A percentile compares a stretch with the other conserved stretches of the same genome.
Conservation (phyloP, 2,888 invertebrate species). For the Meghimatium bilineatum region DNA sequence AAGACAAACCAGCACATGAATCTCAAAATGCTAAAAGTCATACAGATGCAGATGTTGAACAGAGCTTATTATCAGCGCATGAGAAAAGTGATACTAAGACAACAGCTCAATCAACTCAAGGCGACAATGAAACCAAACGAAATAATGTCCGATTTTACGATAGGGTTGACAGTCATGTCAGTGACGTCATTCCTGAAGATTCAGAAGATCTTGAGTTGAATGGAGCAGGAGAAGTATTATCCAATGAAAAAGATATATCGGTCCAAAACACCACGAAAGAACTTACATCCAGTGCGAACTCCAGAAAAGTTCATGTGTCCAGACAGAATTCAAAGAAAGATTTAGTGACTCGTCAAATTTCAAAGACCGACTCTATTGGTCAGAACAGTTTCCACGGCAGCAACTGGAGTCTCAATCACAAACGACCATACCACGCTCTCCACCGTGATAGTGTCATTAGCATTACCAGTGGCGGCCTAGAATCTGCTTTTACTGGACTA, state of each 20-base stretch:
- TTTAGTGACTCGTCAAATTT: background rate
- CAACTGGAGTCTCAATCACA: conserved; percentile 18
- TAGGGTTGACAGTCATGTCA: conserved; percentile 11
- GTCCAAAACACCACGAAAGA: background rate
- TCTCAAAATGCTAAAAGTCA: background rate
- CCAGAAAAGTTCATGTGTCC: background rate
- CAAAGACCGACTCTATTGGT: background rate
- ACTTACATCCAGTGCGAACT: background rate
- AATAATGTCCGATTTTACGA: background rate
- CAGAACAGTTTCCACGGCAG: background rate
- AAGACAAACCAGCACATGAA: background rate
- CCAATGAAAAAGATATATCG: background rate
- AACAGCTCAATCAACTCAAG: background rate
- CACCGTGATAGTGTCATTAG: conserved; percentile 25
- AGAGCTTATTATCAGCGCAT: background rate
- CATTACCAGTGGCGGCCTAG: conserved; percentile 5
- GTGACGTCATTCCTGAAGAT: background rate
- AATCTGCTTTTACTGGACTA: background rate
- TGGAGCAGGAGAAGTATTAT: background rate
- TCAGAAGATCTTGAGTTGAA: background rate
- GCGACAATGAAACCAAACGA: background rate
- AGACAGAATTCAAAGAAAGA: background rate
- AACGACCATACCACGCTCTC: background rate
- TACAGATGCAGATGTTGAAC: background rate
- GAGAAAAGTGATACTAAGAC: background rate